Percentiles rank a stretch among this genome's conserved stretches.
Conservation (phyloP, 2,113 vertebrate genomes). For the Ariopsis seemanni region DNA sequence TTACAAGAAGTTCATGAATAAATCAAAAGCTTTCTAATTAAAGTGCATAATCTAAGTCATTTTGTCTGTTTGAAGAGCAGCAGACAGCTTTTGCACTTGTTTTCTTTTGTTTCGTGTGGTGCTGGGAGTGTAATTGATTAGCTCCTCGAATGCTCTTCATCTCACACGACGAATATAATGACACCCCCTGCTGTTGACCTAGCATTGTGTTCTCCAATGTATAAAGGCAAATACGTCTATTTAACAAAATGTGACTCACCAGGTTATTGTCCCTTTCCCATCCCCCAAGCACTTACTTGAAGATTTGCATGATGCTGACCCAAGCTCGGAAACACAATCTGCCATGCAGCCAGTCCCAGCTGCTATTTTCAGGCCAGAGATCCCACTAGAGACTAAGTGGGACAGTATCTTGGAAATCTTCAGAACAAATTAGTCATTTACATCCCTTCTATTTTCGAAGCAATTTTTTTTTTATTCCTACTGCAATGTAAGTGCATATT, state of each 20-base stretch:
- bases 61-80: conserved; percentile 32
- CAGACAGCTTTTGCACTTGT: conserved; percentile 19
- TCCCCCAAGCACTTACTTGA: conserved; percentile 62
- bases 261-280: conserved; percentile 69
- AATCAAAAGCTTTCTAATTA: conserved; percentile 39
- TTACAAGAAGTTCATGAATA: conserved; percentile 47
- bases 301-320: conserved; percentile 74
- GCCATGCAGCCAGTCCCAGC: conserved; percentile 55
- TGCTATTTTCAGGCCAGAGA: conserved; percentile 64
- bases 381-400: conserved; percentile 51
- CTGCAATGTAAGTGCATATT: conserved; percentile 56
- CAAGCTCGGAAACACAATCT: conserved; percentile 74
- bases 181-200: conserved; percentile 56
- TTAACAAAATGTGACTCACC: conserved; percentile 76
- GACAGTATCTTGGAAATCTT: conserved; percentile 66
- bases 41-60: conserved; percentile 20
- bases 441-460: conserved; percentile 61
- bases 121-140: conserved; percentile 46
- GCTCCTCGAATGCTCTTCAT: conserved; percentile 49
- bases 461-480: conserved; percentile 52
- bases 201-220: conserved; percentile 60
- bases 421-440: conserved; percentile 65
- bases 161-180: conserved; percentile 58
- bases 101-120: conserved; percentile 28
- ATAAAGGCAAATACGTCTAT: conserved; percentile 69